Base-by-base conservation (phyloP, 2,113 vertebrate species). In the Heteronetta atricapilla region DNA sequence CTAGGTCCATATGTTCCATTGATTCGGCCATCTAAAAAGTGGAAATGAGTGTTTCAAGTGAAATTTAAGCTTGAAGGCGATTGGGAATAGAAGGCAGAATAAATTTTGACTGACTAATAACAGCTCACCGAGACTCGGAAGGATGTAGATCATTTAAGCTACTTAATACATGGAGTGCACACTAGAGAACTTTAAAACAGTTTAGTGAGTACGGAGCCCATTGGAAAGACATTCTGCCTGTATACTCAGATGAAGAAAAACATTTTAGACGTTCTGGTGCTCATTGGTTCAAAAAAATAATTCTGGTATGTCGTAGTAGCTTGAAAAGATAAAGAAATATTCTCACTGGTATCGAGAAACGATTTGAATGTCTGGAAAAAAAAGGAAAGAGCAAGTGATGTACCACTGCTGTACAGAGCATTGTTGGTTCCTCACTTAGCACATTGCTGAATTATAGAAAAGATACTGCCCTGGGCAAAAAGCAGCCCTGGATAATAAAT, bases 41-140 rank as follows among this genome's bases (percentile, higher is more conserved):
- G 53, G 62, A 94, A 95, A 82, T 82, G 86, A 86, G 69, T 25
- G 38, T 64, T 46, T 36, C 88, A 91, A 93, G 72, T 88, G 77
- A 84, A 92, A 96, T 95, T 83, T 93, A 94, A 94, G 92, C 88
- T 93, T 82, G 80, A 81, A 93, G 81, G 83, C 80, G 89, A 94
- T 96, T 89, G 81, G 69, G 94, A 92, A 59, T 91, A 58, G 73
- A 95, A 88, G 63, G 92, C 87, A 85, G 86, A 90, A 87, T 89
- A 94, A 93, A 92, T 89, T 90, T 63, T 90, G 91, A 59, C 55
- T 70, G 82, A 87, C 86, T 82, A 86, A 33, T 90, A 83, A 59
- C 48, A 70, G 58, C 78, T 86, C 46, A 85, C 48, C 44, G 38
- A 38, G 34, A 60, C 31, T 59, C 42, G 22, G 48, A 88, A 85